Conservation (phyloP, 2,888 invertebrate species). For the Cephus spinipes region DNA sequence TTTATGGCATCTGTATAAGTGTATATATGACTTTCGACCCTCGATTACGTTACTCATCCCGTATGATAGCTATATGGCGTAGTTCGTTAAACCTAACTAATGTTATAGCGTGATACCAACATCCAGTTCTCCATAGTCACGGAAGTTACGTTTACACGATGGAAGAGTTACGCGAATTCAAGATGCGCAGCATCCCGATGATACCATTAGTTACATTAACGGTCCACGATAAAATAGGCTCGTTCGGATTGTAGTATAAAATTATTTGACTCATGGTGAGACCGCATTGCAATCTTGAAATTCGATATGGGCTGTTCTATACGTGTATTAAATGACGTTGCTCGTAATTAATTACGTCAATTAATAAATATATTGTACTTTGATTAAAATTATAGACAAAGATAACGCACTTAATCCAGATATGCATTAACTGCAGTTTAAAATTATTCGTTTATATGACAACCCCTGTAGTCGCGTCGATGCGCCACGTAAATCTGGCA, state of each 20-base stretch:
- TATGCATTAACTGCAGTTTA: neutral
- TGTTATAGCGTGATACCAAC: neutral
- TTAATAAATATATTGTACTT: neutral
- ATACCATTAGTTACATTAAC: conserved; percentile 42
- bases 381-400: neutral
- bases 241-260: conserved; percentile 18
- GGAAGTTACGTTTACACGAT: neutral
- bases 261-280: neutral
- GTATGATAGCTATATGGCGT: neutral
- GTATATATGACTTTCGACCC: neutral
- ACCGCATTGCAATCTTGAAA: neutral
- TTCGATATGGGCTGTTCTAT: neutral
- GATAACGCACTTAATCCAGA: neutral
- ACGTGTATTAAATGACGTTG: neutral
- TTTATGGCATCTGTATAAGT: neutral
- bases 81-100: neutral
- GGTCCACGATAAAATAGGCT: conserved; percentile 17
- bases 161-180: neutral
- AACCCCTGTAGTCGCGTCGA: no score
- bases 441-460: neutral
- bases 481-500: no score
- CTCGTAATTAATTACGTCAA: neutral
- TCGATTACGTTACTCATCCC: neutral
- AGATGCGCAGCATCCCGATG: conserved; percentile 8
- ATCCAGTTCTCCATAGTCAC: neutral